Conservation (phyloP, 2,113 vertebrate species). For the Rhagologus leucostigma region DNA sequence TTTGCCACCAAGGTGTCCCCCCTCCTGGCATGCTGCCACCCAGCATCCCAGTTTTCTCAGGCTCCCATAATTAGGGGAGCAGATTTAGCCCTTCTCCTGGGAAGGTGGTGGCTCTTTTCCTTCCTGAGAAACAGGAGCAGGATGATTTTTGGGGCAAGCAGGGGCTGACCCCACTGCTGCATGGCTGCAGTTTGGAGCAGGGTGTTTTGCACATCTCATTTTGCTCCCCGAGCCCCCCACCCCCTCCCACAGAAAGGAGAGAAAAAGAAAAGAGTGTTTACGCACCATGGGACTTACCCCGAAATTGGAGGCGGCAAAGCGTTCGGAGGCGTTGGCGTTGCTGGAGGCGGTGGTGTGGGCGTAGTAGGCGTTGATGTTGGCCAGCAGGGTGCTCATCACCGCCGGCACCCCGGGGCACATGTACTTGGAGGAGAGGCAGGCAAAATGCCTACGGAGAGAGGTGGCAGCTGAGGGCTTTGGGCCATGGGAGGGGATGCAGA, state of each 20-base stretch:
- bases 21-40: accelerated
- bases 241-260: slow-evolving; percentile 48
- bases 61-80: not conserved
- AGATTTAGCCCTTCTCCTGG: not conserved
- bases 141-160: not conserved
- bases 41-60: not conserved
- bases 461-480: accelerated
- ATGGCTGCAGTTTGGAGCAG: not conserved
- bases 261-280: slow-evolving; percentile 60
- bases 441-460: slow-evolving; percentile 83
- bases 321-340: slow-evolving; percentile 96
- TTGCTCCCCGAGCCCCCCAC: not conserved
- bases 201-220: not conserved
- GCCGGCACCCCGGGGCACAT: slow-evolving; percentile 98
- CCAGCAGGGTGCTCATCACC: slow-evolving; percentile 96
- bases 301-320: slow-evolving; percentile 97
- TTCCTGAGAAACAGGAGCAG: accelerated
- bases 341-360: slow-evolving; percentile 96
- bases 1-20: not conserved
- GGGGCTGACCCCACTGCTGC: not conserved
- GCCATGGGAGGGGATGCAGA: not conserved
- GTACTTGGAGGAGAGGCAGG: slow-evolving; percentile 98
- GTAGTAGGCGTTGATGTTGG: slow-evolving; percentile 98
- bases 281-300: slow-evolving; percentile 85
- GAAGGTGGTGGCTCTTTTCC: not conserved